Percentiles rank a stretch among this genome's conserved stretches.
These are phyloP conservation scores for Lithophane semibrunnea DNA, from an alignment of 2,888 invertebrate genomes.

Conservation along the genomic window DNA sequence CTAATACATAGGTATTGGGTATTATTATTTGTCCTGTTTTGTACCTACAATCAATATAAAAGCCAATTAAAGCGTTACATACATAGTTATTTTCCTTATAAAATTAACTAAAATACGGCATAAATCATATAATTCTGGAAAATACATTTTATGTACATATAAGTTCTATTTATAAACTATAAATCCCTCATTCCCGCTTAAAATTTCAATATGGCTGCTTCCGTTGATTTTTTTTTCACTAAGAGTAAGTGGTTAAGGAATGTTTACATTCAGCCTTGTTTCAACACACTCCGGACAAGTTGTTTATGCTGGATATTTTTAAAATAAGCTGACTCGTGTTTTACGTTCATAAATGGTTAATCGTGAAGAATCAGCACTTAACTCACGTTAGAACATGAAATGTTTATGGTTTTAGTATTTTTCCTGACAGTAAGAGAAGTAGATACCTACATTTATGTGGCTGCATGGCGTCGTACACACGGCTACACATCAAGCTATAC, in stretches of 20 bases:
- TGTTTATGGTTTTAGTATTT: slow-evolving; percentile 26
- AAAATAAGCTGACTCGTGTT: slow-evolving; percentile 64
- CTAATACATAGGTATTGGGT: not conserved
- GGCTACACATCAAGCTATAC: too few species aligned
- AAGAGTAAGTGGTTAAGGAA: slow-evolving; percentile 52
- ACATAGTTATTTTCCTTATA: slow-evolving; percentile 26
- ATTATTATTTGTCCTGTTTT: slow-evolving; percentile 45
- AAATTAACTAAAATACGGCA: not conserved
- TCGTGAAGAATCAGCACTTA: slow-evolving; percentile 26
- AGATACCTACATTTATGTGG: not conserved
- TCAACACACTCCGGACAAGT: slow-evolving; percentile 67
- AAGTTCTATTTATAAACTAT: slow-evolving; percentile 7
- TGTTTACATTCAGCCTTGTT: slow-evolving; percentile 72
- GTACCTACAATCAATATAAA: not conserved
- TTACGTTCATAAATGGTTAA: slow-evolving; percentile 54
- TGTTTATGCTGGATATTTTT: slow-evolving; percentile 74
- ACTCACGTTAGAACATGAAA: slow-evolving; percentile 4
- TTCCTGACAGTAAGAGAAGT: not conserved
- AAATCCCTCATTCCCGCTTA: slow-evolving; percentile 29
- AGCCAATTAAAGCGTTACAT: not conserved
- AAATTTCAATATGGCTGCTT: slow-evolving; percentile 68
- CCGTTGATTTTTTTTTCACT: slow-evolving; percentile 66
- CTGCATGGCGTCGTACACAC: too few species aligned
- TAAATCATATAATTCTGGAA: not conserved
- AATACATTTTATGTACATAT: not conserved